Percentiles rank a stretch among this genome's conserved stretches.
phyloP scores from a whole-genome alignment of 92 coral and sea anemone genomes.

The Pocillopora meandrina region DNA sequence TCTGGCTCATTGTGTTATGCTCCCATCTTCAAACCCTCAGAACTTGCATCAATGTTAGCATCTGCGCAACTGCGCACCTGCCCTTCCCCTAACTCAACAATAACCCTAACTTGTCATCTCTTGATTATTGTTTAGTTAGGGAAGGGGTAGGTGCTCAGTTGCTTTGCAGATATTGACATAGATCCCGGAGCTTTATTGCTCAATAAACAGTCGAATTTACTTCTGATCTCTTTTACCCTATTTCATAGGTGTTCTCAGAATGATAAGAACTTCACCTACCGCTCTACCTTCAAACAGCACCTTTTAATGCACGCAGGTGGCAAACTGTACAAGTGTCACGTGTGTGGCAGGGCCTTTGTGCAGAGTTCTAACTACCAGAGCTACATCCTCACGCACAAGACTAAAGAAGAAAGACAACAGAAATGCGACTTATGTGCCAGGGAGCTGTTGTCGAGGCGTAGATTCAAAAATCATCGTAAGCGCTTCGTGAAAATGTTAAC shows the following conservation, averaged over 20 bases:
- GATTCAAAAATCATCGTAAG: slow-evolving; percentile 52
- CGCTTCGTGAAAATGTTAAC: slow-evolving; percentile 47
- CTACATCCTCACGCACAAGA: slow-evolving; percentile 70
- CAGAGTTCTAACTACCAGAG: slow-evolving; percentile 75
- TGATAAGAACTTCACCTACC: slow-evolving; percentile 72
- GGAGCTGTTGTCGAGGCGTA: slow-evolving; percentile 63
- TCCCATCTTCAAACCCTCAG: too few species aligned
- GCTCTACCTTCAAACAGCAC: slow-evolving; percentile 74
- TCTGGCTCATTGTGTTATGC: too few species aligned
- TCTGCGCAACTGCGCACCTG: too few species aligned
- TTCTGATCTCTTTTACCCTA: too few species aligned
- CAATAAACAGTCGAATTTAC: too few species aligned
- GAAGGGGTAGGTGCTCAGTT: too few species aligned
- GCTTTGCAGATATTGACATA: too few species aligned
- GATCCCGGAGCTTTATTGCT: too few species aligned
- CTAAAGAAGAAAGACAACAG: slow-evolving; percentile 67
- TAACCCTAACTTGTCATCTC: too few species aligned
- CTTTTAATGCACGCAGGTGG: slow-evolving; percentile 59
- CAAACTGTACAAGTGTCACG: slow-evolving; percentile 72
- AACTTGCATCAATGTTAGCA: too few species aligned
- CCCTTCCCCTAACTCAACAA: too few species aligned
- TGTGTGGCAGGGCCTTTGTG: slow-evolving; percentile 64
- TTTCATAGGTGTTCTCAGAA: slow-evolving; percentile 66
- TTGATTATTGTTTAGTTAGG: too few species aligned
- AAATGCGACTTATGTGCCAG: slow-evolving; percentile 82